phyloP scores from a whole-genome alignment of 2,797 vertebrate species.

The Bradypus variegatus region DNA sequence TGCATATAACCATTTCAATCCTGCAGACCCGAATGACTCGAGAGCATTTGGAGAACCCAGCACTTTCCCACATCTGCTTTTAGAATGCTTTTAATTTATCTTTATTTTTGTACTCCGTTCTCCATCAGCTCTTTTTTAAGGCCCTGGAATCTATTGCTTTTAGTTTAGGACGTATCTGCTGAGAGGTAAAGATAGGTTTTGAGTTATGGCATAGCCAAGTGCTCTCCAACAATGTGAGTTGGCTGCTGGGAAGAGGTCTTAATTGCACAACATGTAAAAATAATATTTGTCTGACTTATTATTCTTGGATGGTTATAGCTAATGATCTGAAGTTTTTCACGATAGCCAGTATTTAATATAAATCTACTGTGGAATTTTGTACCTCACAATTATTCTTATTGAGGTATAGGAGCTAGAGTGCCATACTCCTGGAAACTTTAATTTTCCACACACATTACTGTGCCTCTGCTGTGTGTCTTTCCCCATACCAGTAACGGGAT shows the following conservation, averaged over 20 bases:
- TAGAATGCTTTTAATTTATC: neutral
- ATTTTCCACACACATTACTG: neutral
- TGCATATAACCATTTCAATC: neutral
- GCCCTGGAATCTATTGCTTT: conserved; percentile 50
- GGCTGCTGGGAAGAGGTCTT: conserved; percentile 65
- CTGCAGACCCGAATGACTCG: neutral
- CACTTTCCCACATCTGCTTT: conserved; percentile 14
- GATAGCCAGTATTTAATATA: conserved; percentile 36
- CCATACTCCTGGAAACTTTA: conserved; percentile 28
- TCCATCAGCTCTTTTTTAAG: conserved; percentile 49
- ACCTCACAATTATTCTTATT: neutral
- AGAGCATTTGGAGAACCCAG: neutral
- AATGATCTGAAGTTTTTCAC: conserved; percentile 46
- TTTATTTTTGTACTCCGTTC: conserved; percentile 22
- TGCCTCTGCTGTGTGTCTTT: neutral
- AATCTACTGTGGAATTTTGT: conserved; percentile 55
- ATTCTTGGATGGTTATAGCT: conserved; percentile 61
- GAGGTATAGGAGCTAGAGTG: conserved; percentile 27
- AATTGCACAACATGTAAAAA: conserved; percentile 46
- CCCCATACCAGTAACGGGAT: neutral
- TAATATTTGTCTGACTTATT: conserved; percentile 67
- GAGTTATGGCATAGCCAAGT: conserved; percentile 33
- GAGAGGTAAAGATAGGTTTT: conserved; percentile 64
- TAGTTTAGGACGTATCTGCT: conserved; percentile 44
- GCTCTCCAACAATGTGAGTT: conserved; percentile 50